phyloP scores from a whole-genome alignment of 2,797 vertebrate genomes.

The Propithecus perrieri region DNA sequence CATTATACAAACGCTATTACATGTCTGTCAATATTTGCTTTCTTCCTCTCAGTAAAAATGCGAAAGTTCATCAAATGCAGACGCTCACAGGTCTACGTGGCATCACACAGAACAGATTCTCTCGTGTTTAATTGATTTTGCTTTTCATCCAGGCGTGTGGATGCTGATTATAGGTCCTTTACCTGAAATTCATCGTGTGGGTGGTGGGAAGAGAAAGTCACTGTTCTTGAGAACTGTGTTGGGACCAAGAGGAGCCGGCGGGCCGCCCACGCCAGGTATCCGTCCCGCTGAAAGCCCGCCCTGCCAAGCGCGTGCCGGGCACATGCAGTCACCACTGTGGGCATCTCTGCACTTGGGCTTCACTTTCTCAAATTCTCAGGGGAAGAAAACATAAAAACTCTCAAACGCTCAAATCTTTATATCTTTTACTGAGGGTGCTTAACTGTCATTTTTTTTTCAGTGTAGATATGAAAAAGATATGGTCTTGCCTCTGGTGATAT shows the following conservation, averaged over 20 bases:
- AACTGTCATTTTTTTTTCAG: slow-evolving; percentile 62
- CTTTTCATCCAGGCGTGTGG: background rate
- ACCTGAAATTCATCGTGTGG: background rate
- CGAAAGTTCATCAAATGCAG: background rate
- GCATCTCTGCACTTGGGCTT: background rate
- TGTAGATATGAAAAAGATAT: slow-evolving; percentile 70
- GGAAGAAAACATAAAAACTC: slow-evolving; percentile 20
- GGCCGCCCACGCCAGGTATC: fast-evolving
- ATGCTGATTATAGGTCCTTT: background rate
- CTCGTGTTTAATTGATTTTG: background rate
- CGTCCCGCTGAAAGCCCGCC: background rate
- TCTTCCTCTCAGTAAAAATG: background rate
- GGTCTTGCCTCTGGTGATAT: slow-evolving; percentile 72
- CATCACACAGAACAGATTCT: no score
- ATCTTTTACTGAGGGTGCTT: slow-evolving; percentile 65
- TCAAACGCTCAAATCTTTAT: slow-evolving; percentile 62
- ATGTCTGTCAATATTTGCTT: background rate
- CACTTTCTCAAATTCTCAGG: slow-evolving; percentile 17
- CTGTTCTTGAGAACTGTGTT: background rate
- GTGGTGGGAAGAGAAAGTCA: background rate
- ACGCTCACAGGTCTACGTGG: background rate
- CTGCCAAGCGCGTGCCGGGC: background rate
- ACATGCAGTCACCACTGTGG: no score
- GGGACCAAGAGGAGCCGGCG: fast-evolving
- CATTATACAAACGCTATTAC: background rate